Evolutionary conservation across 2,113 vertebrate genomes (phyloP), one percentile per base, ranked within the genome.

Genomic region (Lamprotornis superbus): DNA sequence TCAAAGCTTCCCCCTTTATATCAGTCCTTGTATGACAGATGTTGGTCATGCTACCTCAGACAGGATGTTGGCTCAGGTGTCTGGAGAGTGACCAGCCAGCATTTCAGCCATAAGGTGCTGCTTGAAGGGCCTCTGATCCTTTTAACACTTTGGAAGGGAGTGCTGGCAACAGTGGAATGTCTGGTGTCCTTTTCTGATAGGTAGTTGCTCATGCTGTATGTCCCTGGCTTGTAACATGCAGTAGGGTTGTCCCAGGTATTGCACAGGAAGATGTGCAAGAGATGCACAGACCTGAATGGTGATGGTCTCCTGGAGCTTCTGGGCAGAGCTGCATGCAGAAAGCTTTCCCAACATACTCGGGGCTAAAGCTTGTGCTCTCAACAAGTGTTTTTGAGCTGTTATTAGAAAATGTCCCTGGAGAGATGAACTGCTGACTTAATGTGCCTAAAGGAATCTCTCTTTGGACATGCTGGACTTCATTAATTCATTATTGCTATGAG

Each of bases 1-100:
- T 4, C 0, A 0, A 78, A 88, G 30, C 11, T 85, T 56, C 19
- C 35, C 9, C 6, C 19, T 74, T 82, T 61, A 1, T 46, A 33
- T 67, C 28, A 19, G 19, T 65, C 24, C 31, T 84, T 2, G 2
- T 56, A 13, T 39, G 37, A 49, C 4, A 7, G 35, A 33, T 60
- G 46, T 47, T 82, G 27, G 44, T 93, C 73, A 15, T 64, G 3
- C 0, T 30, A 24, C 50, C 35, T 68, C 68, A 68, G 40, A 13
- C 23, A 63, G 42, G 7, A 12, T 53, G 37, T 57, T 95, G 35
- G 12, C 25, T 89, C 30, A 60, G n/a, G 24, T 56, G 19, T 82
- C 60, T 67, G 30, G 27, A 89, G 22, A n/a, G 30, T 3, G 10
- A 65, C 56, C 21, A 16, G 10, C 23, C 21, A 21, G 31, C 20